Evolutionary conservation across 2,888 invertebrate genomes (phyloP), one percentile per base, ranked within the genome.

Genomic region (Scrobipalpa atriplicella): DNA sequence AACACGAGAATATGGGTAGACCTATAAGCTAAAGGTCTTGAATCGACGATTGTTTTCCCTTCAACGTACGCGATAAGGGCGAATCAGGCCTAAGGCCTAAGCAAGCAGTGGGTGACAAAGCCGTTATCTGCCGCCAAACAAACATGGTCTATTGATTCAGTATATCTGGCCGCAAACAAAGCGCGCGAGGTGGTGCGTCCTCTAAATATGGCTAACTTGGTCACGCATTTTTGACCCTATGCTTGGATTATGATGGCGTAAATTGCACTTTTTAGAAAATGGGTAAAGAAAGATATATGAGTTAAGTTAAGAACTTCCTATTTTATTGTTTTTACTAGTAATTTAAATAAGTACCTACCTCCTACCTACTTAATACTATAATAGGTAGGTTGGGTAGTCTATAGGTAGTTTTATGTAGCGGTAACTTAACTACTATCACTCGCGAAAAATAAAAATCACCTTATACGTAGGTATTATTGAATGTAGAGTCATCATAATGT

Each of bases 141-240:
- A 89, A 90, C 82, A 86, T 21, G 65, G 75, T 56, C 83, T 92
- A 89, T 92, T 92, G 88, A 85, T 87, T 88, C 79, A 86, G 85
- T 86, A 89, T 92, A 91, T 91, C 91, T 89, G 70, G 76, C 67
- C 61, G 75, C 79, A 85, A 87, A 87, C 82, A 84, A 69, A 74
- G 71, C 80, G 75, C 77, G 73, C 74, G 68, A 71, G 71, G 63
- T 43, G 67, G 18, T 47, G 19, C 29, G 54, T 2, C 54, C 11
- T 13, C 54, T 56, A 56, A 56, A 56, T 21, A 56, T 21, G 13
- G 19, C 11, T 21, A 13, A 56, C 54, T 21, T 47, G 47, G 47
- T 47, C 47, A 47, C 47, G n/a, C n/a, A 47, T 47, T 13, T 43
- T 43, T 13, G 10, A 3, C 11, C 43, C 43, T 29, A 5, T 29